Evolutionary conservation across 1,140 invertebrate genomes (phyloP).

Genomic region (Limonius californicus): DNA sequence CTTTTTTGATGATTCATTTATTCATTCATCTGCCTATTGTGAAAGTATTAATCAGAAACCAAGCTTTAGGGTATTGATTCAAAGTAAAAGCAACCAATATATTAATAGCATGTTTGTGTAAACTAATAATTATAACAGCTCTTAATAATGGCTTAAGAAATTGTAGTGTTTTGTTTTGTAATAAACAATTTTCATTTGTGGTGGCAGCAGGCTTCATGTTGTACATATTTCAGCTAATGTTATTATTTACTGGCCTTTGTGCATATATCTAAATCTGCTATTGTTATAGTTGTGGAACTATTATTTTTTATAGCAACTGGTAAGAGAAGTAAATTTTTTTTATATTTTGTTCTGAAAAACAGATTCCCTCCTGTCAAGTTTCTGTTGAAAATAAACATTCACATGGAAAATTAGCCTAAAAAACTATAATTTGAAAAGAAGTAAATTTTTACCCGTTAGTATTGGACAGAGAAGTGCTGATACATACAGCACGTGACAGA

Average conservation of each 20-base stretch:
- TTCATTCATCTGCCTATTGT: not conserved
- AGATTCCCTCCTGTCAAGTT: too few species aligned
- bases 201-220: slow-evolving; percentile 18
- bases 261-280: too few species aligned
- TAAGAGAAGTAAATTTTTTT: too few species aligned
- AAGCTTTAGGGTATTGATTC: slow-evolving; percentile 2
- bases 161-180: slow-evolving; percentile 2
- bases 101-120: slow-evolving; percentile 2
- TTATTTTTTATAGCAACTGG: too few species aligned
- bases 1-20: not conserved
- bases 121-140: slow-evolving; percentile 10
- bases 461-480: too few species aligned
- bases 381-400: too few species aligned
- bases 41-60: not conserved
- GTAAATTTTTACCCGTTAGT: too few species aligned
- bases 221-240: slow-evolving; percentile 21
- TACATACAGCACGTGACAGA: too few species aligned
- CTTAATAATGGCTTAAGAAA: slow-evolving; percentile 17
- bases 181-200: slow-evolving; percentile 6
- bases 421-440: too few species aligned
- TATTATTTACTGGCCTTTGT: not conserved
- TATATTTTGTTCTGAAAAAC: too few species aligned
- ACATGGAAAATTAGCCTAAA: too few species aligned
- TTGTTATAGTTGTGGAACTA: too few species aligned
- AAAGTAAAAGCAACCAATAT: not conserved